phyloP scores from a whole-genome alignment of 2,888 invertebrate species.

The Drosophila subquinaria region DNA sequence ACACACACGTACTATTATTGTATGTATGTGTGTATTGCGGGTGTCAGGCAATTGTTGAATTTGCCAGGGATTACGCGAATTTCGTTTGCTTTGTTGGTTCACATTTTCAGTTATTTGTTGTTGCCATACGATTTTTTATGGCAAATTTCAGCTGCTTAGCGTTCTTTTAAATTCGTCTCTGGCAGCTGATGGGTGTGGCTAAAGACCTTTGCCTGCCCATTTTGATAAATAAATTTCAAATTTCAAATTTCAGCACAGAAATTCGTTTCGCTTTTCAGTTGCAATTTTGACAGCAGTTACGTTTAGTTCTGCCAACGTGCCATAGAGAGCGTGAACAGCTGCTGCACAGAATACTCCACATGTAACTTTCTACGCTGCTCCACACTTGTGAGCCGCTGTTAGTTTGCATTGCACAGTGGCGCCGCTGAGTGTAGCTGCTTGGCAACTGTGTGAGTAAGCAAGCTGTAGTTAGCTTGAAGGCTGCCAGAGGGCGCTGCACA shows the following conservation, averaged over 20 bases:
- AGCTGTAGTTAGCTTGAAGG: background rate
- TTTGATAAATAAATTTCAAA: conserved; percentile 21
- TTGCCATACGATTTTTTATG: conserved; percentile 28
- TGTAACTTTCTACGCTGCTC: background rate
- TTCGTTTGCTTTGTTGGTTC: conserved; percentile 13
- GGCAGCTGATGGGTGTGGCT: conserved; percentile 39
- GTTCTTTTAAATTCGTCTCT: background rate
- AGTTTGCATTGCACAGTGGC: conserved; percentile 13
- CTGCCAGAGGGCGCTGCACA: conserved; percentile 8
- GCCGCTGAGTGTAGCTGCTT: background rate
- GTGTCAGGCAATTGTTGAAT: conserved; percentile 33
- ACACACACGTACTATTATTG: background rate
- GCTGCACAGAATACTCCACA: background rate
- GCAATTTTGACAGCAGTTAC: conserved; percentile 34
- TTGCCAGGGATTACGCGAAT: conserved; percentile 59
- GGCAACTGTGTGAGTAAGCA: background rate
- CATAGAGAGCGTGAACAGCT: conserved; percentile 3
- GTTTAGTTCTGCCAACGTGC: conserved; percentile 7
- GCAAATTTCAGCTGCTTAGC: conserved; percentile 36
- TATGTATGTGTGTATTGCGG: conserved; percentile 28
- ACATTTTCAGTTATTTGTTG: conserved; percentile 10
- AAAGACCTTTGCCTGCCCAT: conserved; percentile 23
- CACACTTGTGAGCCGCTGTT: background rate
- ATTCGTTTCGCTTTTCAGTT: conserved; percentile 44
- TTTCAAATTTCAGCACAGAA: conserved; percentile 23